A percentile compares a stretch with the other conserved stretches of the same genome.
phyloP scores from a whole-genome alignment of 2,113 vertebrate genomes.

The Psophia crepitans region DNA sequence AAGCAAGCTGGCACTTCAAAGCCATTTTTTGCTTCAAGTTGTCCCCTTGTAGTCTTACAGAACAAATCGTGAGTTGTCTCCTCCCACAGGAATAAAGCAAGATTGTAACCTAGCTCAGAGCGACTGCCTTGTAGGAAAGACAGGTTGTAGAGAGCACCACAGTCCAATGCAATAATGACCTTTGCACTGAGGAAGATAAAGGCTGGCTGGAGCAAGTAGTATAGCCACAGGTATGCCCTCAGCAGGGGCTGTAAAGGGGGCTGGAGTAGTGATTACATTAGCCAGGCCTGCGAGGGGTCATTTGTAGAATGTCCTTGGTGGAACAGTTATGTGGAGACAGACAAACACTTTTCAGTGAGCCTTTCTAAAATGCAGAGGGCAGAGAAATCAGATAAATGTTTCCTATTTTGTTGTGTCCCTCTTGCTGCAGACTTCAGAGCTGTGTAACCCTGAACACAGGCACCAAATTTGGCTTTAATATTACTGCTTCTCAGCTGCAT shows the following conservation, averaged over 20 bases:
- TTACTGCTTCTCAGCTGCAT: background rate
- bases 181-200: background rate
- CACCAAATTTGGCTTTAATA: rapidly evolving
- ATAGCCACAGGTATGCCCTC: background rate
- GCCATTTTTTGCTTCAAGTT: slow-evolving; percentile 41
- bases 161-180: background rate
- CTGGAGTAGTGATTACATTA: background rate
- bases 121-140: background rate
- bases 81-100: background rate
- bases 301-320: background rate
- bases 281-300: background rate
- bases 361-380: background rate
- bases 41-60: background rate
- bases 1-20: slow-evolving; percentile 24
- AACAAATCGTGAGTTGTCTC: background rate
- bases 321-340: background rate
- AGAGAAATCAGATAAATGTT: background rate
- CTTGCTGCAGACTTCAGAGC: background rate
- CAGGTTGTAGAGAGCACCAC: background rate
- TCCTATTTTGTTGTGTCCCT: background rate
- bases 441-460: background rate
- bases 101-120: background rate
- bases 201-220: background rate
- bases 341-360: background rate
- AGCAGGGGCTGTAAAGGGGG: background rate